Evolutionary conservation across 2,888 invertebrate genomes (phyloP).

Genomic region (Catocala nupta): DNA sequence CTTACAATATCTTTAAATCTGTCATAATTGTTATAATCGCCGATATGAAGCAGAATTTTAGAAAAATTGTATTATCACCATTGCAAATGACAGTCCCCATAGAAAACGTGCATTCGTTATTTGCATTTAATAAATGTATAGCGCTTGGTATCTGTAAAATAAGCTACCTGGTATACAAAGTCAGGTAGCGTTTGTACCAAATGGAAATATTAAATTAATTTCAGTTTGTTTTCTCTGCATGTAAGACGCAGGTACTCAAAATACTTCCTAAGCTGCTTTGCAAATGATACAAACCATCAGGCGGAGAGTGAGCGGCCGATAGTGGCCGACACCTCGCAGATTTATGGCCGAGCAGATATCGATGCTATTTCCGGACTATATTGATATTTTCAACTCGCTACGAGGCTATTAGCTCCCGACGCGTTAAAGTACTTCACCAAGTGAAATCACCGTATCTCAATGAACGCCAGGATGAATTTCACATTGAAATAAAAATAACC

Average conservation of each 20-base stretch:
- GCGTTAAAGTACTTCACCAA: slow-evolving; percentile 77
- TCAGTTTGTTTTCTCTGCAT: slow-evolving; percentile 36
- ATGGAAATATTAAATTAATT: background rate
- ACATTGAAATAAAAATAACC: slow-evolving; percentile 41
- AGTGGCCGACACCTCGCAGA: slow-evolving; percentile 82
- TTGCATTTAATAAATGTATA: no score
- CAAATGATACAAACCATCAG: slow-evolving; percentile 85
- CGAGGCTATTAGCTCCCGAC: slow-evolving; percentile 77
- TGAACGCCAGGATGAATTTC: slow-evolving; percentile 40
- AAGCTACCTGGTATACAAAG: background rate
- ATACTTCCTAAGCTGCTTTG: slow-evolving; percentile 82
- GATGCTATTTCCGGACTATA: slow-evolving; percentile 79
- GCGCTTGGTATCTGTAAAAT: background rate
- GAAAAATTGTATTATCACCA: no score
- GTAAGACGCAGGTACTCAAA: slow-evolving; percentile 62
- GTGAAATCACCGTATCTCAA: slow-evolving; percentile 68
- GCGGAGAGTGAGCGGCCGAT: slow-evolving; percentile 80
- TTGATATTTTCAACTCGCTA: slow-evolving; percentile 79
- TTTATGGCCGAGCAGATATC: slow-evolving; percentile 78
- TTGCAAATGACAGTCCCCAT: no score
- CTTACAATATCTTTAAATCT: no score
- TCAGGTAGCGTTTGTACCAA: background rate
- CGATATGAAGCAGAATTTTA: background rate
- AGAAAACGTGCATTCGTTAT: no score
- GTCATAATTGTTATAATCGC: background rate